Evolutionary conservation across 2,888 invertebrate genomes (phyloP), one percentile per base, ranked within the genome.

Genomic region (Cremastinae sp.): DNA sequence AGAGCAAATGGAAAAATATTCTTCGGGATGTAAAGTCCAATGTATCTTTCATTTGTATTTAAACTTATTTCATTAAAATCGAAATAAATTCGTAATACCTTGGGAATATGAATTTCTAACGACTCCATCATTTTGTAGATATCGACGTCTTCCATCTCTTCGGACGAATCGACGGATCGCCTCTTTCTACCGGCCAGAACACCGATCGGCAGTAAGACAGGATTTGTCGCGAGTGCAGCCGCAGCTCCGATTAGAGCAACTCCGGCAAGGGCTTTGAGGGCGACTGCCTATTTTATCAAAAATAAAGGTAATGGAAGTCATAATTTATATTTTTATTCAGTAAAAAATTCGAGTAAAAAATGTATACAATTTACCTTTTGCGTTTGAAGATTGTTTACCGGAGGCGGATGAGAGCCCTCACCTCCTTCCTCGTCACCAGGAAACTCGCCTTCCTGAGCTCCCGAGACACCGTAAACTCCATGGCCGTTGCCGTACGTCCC

Each of bases 181-280:
- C 92, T 92, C 81, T 45, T 92, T 78, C 91, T 90, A 12, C 94
- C 95, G 12, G 94, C 92, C 7, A 95, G 91, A 0, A 95, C 94
- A 22, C 96, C 95, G 49, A 96, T 91, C 87, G 96, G 96, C 41
- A 96, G 89, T 10, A 96, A 92, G 62, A 96, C 92, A 2, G 96
- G 96, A 90, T 96, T 95, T 80, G 92, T 92, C 65, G 95, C 94
- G 72, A 96, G 90, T 12, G 96, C 94, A 18, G 96, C 96, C 0
- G 96, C 95, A 34, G 95, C 95, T 41, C 96, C 96, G n/a, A 96
- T 91, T 56, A 92, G 80, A 0, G 96, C 96, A 51, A 95, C 93
- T 18, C 96, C 96, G 43, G 95, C 96, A 79, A 96, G 89, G 0
- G 96, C 96, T 81, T 92, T 92, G 34, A 94, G 89, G 38, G 92